These are phyloP conservation scores for Phaethon lepturus DNA, from an alignment of 2,113 vertebrate genomes.

Conservation along the genomic window DNA sequence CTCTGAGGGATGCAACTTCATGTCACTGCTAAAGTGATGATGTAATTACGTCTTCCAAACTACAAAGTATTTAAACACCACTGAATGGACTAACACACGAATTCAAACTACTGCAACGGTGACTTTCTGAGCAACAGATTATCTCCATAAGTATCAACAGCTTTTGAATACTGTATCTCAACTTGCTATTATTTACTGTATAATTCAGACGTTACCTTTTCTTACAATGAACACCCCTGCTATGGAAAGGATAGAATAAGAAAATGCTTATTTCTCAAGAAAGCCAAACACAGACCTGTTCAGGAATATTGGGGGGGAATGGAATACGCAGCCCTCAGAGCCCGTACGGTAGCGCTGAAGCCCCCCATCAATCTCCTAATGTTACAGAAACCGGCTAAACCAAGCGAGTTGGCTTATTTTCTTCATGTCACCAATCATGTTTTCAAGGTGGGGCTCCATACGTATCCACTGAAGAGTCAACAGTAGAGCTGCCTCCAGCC, in stretches of 20 bases:
- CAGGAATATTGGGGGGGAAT: not conserved
- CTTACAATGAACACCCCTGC: not conserved
- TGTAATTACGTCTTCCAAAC: not conserved
- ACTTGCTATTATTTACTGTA: not conserved
- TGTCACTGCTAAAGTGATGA: not conserved
- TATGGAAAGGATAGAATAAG: not conserved
- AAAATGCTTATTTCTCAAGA: not conserved
- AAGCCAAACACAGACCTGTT: not conserved
- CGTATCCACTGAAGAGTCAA: not conserved
- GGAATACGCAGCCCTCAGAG: not conserved
- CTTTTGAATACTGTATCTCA: not conserved
- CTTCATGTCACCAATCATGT: not conserved
- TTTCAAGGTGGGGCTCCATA: not conserved
- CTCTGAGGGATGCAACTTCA: not conserved
- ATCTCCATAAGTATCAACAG: not conserved
- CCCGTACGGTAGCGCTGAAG: accelerated
- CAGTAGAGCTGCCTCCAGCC: not conserved
- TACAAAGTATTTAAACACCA: not conserved
- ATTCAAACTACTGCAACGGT: not conserved
- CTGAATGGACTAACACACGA: not conserved
- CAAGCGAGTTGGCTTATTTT: accelerated
- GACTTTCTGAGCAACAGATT: not conserved
- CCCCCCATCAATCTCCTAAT: not conserved
- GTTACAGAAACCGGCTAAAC: not conserved
- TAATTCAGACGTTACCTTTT: not conserved